A percentile compares a stretch with the other conserved stretches of the same genome.
Conservation (phyloP, 2,888 invertebrate genomes). For the Heliconius hortense region DNA sequence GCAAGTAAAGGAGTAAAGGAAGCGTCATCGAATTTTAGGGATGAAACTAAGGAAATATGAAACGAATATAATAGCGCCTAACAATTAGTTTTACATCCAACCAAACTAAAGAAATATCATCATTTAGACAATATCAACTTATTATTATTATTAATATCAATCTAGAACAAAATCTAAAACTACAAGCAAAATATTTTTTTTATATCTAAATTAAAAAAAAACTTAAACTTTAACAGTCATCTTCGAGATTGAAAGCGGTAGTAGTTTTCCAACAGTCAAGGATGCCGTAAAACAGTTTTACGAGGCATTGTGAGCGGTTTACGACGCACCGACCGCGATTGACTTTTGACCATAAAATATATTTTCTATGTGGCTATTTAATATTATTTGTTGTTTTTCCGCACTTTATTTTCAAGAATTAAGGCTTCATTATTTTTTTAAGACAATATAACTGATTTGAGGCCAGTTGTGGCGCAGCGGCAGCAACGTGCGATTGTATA, state of each 20-base stretch:
- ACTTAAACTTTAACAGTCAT: not conserved
- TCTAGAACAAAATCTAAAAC: too few species aligned
- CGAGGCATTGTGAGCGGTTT: slow-evolving; percentile 72
- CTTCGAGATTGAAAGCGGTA: slow-evolving; percentile 25
- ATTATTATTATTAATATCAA: too few species aligned
- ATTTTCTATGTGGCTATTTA: slow-evolving; percentile 67
- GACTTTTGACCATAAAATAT: slow-evolving; percentile 73
- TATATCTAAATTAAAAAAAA: not conserved
- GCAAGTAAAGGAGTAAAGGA: too few species aligned
- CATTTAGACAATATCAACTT: too few species aligned
- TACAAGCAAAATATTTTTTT: not conserved
- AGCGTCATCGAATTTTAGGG: too few species aligned
- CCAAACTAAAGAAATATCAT: too few species aligned
- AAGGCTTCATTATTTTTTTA: not conserved
- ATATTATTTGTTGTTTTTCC: slow-evolving; percentile 36
- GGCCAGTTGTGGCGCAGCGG: not conserved
- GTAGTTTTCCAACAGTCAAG: slow-evolving; percentile 49
- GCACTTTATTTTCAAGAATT: slow-evolving; percentile 33
- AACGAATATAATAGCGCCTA: too few species aligned
- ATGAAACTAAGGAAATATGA: too few species aligned
- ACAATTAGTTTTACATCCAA: too few species aligned
- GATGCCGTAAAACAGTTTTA: slow-evolving; percentile 67
- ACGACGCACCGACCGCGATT: slow-evolving; percentile 64
- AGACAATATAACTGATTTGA: not conserved
- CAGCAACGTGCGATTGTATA: not conserved